Percentiles rank a stretch among this genome's conserved stretches.
Conservation (phyloP, 2,888 invertebrate genomes). For the Lasioglossum figueresi region DNA sequence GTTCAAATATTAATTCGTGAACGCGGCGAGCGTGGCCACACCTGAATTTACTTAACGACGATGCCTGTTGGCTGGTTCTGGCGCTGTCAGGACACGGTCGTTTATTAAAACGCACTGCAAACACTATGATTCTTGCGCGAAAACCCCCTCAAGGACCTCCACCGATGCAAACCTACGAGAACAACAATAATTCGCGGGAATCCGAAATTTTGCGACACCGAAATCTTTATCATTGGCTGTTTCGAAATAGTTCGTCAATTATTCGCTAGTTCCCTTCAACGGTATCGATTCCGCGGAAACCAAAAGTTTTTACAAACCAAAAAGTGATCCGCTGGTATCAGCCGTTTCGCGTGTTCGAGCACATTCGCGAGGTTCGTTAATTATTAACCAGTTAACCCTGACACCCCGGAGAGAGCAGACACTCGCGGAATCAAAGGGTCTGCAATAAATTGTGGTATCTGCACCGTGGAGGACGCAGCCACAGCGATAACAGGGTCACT, state of each 20-base stretch:
- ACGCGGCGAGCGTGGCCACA: constrained; percentile 71
- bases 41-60: constrained; percentile 79
- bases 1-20: constrained; percentile 82
- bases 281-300: not conserved
- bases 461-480: constrained; percentile 8
- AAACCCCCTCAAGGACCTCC: not conserved
- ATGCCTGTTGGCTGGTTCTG: constrained; percentile 19
- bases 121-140: not conserved
- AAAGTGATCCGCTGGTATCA: not conserved
- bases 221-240: not conserved
- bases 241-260: not conserved
- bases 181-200: not conserved
- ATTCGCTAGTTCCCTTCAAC: not conserved
- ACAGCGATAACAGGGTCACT: constrained; percentile 38
- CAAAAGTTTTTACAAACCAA: not conserved
- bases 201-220: not conserved
- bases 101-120: constrained; percentile 37
- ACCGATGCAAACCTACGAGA: not conserved
- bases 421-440: constrained; percentile 13
- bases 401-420: not conserved
- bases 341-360: not conserved
- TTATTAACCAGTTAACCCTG: constrained; percentile 14
- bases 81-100: constrained; percentile 38
- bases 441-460: constrained; percentile 5
- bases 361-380: not conserved